Evolutionary conservation across 92 coral and sea anemone genomes (phyloP).

Genomic region (Heteractis magnifica): DNA sequence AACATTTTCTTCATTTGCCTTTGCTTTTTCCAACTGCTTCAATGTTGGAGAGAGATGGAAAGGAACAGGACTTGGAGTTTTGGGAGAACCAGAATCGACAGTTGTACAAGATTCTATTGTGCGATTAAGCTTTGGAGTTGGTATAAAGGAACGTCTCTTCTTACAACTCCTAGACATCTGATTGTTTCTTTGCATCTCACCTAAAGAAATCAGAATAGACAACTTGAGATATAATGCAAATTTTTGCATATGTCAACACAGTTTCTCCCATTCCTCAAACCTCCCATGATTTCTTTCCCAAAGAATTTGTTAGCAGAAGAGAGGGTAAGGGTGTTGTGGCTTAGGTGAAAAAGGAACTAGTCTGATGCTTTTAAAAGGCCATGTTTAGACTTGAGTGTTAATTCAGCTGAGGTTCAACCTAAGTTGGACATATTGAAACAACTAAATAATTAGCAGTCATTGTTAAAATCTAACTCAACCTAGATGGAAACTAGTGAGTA

Average conservation of each 20-base stretch:
- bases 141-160: slow-evolving; percentile 74
- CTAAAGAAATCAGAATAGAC: neutral
- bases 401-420: no score
- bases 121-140: slow-evolving; percentile 59
- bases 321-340: no score
- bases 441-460: no score
- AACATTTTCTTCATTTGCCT: neutral
- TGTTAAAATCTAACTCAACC: no score
- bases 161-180: slow-evolving; percentile 55
- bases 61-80: slow-evolving; percentile 18
- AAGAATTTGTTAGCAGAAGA: no score
- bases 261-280: no score
- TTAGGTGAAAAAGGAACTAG: no score
- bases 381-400: no score
- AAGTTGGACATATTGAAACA: no score
- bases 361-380: no score
- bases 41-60: neutral
- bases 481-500: no score
- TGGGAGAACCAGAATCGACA: neutral
- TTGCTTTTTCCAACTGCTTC: neutral
- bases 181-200: slow-evolving; percentile 12
- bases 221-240: neutral
- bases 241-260: neutral
- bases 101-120: neutral
- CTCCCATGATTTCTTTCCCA: no score